phyloP scores from a whole-genome alignment of 2,113 vertebrate species.

The Hemiprocne comata region DNA sequence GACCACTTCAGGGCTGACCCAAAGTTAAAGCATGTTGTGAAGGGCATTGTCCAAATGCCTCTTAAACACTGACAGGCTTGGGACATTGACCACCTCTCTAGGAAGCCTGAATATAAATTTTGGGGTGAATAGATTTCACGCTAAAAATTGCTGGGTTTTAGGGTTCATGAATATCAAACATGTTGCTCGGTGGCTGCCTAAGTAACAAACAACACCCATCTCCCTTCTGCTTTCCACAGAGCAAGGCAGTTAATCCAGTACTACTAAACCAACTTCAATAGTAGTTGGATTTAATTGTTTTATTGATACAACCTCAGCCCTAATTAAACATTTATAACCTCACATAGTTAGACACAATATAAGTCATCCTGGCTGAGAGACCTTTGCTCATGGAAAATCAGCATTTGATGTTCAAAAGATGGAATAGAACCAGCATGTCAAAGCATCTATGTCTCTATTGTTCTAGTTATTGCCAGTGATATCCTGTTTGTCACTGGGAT shows the following conservation, averaged over 20 bases:
- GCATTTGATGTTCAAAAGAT: constrained; percentile 11
- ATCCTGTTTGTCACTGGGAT: constrained; percentile 56
- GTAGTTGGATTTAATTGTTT: neutral
- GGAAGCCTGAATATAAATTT: neutral
- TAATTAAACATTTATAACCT: constrained; percentile 33
- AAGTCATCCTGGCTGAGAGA: constrained; percentile 12
- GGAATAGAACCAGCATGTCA: neutral
- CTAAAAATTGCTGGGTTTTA: neutral
- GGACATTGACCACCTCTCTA: neutral
- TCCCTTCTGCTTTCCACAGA: neutral
- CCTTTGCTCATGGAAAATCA: constrained; percentile 27
- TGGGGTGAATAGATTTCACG: neutral
- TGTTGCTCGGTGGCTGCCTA: neutral
- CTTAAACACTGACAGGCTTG: neutral
- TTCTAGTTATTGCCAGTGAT: constrained; percentile 38
- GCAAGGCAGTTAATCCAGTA: neutral
- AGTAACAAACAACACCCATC: neutral
- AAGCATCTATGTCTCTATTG: constrained; percentile 31
- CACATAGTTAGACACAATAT: neutral
- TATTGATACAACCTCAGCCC: neutral
- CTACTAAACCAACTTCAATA: neutral
- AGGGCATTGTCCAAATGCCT: neutral
- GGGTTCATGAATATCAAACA: neutral
- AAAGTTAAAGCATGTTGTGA: neutral
- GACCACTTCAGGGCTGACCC: neutral